phyloP scores from a whole-genome alignment of 2,113 vertebrate species.

The Pithys albifrons region DNA sequence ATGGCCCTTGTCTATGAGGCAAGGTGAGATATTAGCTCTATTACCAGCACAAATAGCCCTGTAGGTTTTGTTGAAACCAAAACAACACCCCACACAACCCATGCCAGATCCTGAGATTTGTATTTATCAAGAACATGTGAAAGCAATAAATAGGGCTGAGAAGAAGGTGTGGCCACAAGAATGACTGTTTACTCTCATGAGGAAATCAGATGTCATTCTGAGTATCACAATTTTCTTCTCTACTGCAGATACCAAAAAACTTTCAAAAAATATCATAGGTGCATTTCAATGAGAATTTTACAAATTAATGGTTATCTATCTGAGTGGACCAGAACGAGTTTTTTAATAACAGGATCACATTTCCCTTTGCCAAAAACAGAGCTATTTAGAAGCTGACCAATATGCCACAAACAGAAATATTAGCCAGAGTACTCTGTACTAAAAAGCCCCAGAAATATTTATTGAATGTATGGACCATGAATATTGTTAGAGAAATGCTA shows the following conservation, averaged over 20 bases:
- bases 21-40: neutral
- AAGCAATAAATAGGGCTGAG: neutral
- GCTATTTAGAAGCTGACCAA: neutral
- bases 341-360: neutral
- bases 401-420: conserved; percentile 14
- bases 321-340: neutral
- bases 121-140: neutral
- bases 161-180: neutral
- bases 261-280: neutral
- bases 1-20: neutral
- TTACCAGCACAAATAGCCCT: neutral
- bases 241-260: neutral
- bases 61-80: neutral
- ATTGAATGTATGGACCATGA: neutral
- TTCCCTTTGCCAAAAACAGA: neutral
- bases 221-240: neutral
- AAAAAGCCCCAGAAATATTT: conserved; percentile 3
- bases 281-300: neutral
- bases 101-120: neutral
- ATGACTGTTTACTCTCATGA: neutral
- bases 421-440: neutral
- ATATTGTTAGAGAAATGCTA: neutral
- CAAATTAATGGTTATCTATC: neutral
- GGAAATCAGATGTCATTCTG: neutral
- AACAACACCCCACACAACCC: neutral